Base-by-base conservation (phyloP, 2,113 vertebrate genomes). In the Myrmophylax atrothorax region DNA sequence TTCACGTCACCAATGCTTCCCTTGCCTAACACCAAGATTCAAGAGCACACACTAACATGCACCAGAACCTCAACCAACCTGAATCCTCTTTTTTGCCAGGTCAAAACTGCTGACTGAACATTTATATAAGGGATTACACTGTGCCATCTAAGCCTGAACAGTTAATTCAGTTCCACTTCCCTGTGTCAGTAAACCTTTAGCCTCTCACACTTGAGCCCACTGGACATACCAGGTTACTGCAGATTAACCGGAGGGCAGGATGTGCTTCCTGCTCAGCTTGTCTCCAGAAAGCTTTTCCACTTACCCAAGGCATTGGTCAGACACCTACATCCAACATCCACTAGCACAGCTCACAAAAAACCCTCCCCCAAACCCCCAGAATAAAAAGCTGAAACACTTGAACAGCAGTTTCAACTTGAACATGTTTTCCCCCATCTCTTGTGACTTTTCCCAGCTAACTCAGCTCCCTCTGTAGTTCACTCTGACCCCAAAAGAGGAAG, bases 341-440 rank as follows among this genome's bases (percentile, higher is more conserved):
- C 20, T 29, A 67, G 19, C 22, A 58, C 0, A 3, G 5, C 17
- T 42, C 2, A 70, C 49, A 16, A 73, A 47, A 40, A 49, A 46
- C 5, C 29, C 24, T 18, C 13, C 56, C 18, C 2, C 7, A 33
- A 56, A 33, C 26, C 18, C 18, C 44, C 20, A 14, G 22, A 50
- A 50, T 26, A 35, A 35, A 35, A 59, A 35, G n/a, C 16, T 31
- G 23, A 12, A 25, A 26, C 20, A 23, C 50, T 6, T 1, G 3
- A 84, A 62, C 17, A 58, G 31, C 24, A 64, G 9, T 5, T 88
- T 1, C 10, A 47, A 18, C 37, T 66, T 69, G 22, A 25, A 15
- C 10, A 28, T 0, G 2, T 23, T 52, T 53, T 26, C 13, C 35
- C 17, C 40, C 5, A 33, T 9, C 17, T 22, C 2, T 62, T 38